Evolutionary conservation across 2,113 vertebrate genomes (phyloP).

Genomic region (Lutjanus erythropterus): DNA sequence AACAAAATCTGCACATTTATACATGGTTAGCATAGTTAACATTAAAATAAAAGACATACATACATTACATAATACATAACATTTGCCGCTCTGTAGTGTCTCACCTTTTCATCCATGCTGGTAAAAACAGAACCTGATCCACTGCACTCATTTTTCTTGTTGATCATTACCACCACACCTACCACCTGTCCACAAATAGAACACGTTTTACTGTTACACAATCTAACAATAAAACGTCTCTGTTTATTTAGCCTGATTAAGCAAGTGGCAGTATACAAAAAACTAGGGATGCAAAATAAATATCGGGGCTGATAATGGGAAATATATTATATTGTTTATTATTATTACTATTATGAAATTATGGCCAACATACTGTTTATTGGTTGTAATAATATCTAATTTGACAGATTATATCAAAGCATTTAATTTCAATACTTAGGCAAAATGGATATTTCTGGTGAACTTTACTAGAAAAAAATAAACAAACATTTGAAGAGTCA

Average conservation of each 20-base stretch:
- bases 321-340: too few species aligned
- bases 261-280: not conserved
- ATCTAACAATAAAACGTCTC: too few species aligned
- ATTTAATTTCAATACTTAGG: too few species aligned
- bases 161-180: constrained; percentile 64
- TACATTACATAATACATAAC: not conserved
- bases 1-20: not conserved
- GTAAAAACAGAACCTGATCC: constrained; percentile 58
- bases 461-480: too few species aligned
- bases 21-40: not conserved
- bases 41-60: not conserved
- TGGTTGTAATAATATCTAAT: too few species aligned
- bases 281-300: too few species aligned
- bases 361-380: too few species aligned
- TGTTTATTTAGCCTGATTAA: not conserved
- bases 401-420: too few species aligned
- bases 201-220: not conserved
- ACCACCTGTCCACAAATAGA: constrained; percentile 58
- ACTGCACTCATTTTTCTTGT: constrained; percentile 51
- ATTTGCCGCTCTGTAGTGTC: not conserved
- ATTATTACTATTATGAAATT: too few species aligned
- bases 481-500: too few species aligned
- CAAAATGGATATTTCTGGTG: too few species aligned
- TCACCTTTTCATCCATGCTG: constrained; percentile 74
- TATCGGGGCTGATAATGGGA: too few species aligned